These are phyloP conservation scores for Zele albiditarsus DNA, from an alignment of 2,888 invertebrate genomes.

Conservation along the genomic window DNA sequence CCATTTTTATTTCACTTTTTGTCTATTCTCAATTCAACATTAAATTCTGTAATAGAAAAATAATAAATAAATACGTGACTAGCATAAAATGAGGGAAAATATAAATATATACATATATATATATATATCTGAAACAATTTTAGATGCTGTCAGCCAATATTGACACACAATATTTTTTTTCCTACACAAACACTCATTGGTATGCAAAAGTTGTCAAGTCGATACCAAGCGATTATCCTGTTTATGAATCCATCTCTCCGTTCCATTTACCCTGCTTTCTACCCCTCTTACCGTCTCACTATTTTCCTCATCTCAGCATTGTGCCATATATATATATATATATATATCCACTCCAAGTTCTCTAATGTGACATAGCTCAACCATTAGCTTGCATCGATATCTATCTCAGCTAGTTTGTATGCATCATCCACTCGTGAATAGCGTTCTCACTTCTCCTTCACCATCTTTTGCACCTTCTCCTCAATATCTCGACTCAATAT, in stretches of 20 bases:
- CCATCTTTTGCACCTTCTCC: background rate
- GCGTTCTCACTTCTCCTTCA: background rate
- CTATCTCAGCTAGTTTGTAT: conserved; percentile 26
- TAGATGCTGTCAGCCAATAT: background rate
- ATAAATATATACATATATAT: conserved; percentile 40
- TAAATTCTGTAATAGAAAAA: background rate
- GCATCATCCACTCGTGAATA: conserved; percentile 17
- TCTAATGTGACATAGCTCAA: conserved; percentile 33
- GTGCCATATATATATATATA: background rate
- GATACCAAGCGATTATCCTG: conserved; percentile 63
- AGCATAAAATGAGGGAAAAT: conserved; percentile 5
- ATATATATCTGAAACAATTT: conserved; percentile 35
- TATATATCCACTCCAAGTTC: background rate
- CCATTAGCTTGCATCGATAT: conserved; percentile 36
- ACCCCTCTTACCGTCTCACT: background rate
- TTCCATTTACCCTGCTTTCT: conserved; percentile 28
- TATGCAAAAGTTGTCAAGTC: conserved; percentile 57
- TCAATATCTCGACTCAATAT: conserved; percentile 30
- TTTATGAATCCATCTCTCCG: conserved; percentile 59
- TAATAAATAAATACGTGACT: background rate
- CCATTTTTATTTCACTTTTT: background rate
- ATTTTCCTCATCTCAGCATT: background rate
- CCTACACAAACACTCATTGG: conserved; percentile 50
- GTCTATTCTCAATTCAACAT: background rate
- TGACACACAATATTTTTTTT: background rate